Conservation (phyloP, 2,797 vertebrate genomes). For the Lutjanus campechanus region DNA sequence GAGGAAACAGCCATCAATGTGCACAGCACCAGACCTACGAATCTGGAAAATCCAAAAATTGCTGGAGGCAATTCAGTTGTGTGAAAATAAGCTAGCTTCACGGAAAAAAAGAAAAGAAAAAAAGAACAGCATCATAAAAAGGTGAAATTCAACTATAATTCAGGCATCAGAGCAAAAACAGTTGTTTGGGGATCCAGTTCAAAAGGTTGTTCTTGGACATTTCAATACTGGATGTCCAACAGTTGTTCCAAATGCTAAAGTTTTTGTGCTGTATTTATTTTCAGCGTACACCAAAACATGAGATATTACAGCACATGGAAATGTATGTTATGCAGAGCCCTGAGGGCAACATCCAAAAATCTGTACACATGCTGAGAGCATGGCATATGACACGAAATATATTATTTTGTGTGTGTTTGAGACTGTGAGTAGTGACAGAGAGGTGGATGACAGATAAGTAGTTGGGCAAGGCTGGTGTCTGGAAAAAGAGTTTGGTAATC, state of each 20-base stretch:
- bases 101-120: background rate
- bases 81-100: background rate
- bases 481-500: conserved; percentile 43
- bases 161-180: background rate
- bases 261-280: background rate
- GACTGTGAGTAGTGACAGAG: background rate
- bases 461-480: conserved; percentile 12
- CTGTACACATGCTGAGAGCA: conserved; percentile 15
- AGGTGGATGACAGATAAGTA: conserved; percentile 34
- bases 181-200: too few species aligned
- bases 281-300: background rate
- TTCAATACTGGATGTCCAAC: too few species aligned
- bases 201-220: too few species aligned
- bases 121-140: background rate
- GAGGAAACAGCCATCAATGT: background rate
- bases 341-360: conserved; percentile 18
- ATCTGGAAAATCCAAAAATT: background rate
- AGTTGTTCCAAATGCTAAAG: too few species aligned
- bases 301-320: background rate
- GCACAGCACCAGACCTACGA: background rate
- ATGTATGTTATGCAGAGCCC: background rate
- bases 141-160: background rate
- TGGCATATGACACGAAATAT: conserved; percentile 27
- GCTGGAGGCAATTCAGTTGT: background rate
- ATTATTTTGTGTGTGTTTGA: background rate